A percentile compares a stretch with the other conserved stretches of the same genome.
These are phyloP conservation scores for Macrosiphum euphorbiae DNA, from an alignment of 2,888 invertebrate genomes.

Conservation along the genomic window DNA sequence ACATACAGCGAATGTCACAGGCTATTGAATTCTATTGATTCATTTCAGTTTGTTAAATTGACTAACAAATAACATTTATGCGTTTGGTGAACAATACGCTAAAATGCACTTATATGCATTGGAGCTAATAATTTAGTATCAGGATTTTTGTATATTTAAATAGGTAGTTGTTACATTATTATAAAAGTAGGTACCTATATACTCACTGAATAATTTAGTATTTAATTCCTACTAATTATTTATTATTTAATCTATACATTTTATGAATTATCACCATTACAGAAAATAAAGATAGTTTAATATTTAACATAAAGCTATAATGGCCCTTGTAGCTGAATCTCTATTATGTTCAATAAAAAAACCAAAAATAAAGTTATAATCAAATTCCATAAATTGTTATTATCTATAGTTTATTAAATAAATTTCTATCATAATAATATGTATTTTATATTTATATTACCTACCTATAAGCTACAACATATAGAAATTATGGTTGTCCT, in stretches of 20 bases:
- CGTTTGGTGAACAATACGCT: background rate
- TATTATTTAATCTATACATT: background rate
- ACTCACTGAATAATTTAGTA: background rate
- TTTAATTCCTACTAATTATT: background rate
- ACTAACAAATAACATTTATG: background rate
- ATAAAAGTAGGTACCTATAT: background rate
- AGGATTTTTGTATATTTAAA: background rate
- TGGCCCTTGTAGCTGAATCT: background rate
- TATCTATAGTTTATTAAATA: background rate
- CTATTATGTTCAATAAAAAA: background rate
- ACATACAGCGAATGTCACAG: background rate
- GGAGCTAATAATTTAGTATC: background rate
- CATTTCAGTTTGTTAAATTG: conserved; percentile 23
- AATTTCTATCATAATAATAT: background rate
- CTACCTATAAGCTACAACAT: background rate
- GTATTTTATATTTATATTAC: background rate
- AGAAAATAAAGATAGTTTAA: background rate
- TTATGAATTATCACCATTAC: background rate
- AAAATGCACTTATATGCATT: background rate
- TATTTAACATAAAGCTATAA: background rate
- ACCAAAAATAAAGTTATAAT: background rate
- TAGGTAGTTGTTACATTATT: background rate
- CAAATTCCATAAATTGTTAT: background rate
- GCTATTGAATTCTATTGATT: conserved; percentile 14
- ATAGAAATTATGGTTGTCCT: background rate